Conservation (phyloP, 2,113 vertebrate genomes). For the Elachura formosa region DNA sequence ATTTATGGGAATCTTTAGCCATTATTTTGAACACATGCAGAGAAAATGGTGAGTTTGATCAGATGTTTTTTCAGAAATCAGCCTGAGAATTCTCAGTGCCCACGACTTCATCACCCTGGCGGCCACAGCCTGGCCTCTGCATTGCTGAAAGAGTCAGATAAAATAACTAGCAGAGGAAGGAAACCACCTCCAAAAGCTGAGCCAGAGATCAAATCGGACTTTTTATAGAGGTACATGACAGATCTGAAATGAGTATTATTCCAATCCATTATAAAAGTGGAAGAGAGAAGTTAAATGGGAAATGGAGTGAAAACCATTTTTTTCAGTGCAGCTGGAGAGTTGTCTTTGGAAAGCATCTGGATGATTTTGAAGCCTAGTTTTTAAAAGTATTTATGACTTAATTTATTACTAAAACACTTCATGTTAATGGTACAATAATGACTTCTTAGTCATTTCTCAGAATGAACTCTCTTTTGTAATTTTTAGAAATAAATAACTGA, state of each 20-base stretch:
- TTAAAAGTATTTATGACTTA: not conserved
- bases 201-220: not conserved
- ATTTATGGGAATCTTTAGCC: not conserved
- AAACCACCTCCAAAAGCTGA: not conserved
- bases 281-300: not conserved
- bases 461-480: not conserved
- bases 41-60: not conserved
- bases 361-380: not conserved
- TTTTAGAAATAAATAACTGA: not conserved
- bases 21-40: not conserved
- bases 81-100: not conserved
- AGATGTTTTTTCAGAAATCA: not conserved
- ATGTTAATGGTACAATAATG: not conserved
- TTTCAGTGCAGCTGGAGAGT: not conserved
- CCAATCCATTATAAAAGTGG: not conserved
- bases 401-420: not conserved
- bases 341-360: not conserved
- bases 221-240: not conserved
- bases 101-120: not conserved
- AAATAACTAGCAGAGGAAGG: not conserved
- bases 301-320: not conserved
- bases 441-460: not conserved
- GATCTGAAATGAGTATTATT: not conserved
- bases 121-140: not conserved
- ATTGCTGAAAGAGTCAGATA: not conserved